Conservation (phyloP, 2,113 vertebrate genomes). For the Colinus virginianus region DNA sequence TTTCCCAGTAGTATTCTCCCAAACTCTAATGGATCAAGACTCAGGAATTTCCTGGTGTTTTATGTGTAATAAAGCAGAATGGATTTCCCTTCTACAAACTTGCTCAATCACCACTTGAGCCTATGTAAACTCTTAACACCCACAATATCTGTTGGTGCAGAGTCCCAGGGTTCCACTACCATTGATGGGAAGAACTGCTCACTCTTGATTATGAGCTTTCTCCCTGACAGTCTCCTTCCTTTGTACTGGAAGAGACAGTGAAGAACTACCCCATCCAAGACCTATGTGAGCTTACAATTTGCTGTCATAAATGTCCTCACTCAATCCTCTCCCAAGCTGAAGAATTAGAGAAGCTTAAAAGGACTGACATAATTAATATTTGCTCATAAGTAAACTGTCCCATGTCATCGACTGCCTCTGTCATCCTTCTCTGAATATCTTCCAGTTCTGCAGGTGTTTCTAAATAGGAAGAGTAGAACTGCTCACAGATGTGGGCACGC, state of each 20-base stretch:
- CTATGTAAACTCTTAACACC: neutral
- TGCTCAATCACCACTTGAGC: slow-evolving; percentile 2
- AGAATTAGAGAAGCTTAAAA: neutral
- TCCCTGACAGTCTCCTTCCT: neutral
- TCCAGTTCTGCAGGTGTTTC: neutral
- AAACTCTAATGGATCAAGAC: neutral
- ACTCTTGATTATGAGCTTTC: neutral
- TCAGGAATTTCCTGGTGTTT: neutral
- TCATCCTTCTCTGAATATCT: neutral
- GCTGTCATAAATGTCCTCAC: neutral
- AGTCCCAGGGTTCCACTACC: neutral
- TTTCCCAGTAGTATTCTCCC: neutral
- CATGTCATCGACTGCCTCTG: neutral
- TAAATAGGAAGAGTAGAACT: neutral
- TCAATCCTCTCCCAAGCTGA: neutral
- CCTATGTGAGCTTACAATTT: neutral
- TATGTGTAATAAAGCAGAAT: neutral
- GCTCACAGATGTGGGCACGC: fast-evolving
- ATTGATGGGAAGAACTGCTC: neutral
- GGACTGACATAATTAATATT: neutral
- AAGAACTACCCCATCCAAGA: neutral
- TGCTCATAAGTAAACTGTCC: neutral
- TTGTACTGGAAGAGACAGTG: neutral
- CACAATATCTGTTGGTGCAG: neutral
- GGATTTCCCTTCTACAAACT: slow-evolving; percentile 20